Evolutionary conservation across 2,113 vertebrate species (phyloP), one percentile per base, ranked within the genome.

Genomic region (Hiodon alosoides): DNA sequence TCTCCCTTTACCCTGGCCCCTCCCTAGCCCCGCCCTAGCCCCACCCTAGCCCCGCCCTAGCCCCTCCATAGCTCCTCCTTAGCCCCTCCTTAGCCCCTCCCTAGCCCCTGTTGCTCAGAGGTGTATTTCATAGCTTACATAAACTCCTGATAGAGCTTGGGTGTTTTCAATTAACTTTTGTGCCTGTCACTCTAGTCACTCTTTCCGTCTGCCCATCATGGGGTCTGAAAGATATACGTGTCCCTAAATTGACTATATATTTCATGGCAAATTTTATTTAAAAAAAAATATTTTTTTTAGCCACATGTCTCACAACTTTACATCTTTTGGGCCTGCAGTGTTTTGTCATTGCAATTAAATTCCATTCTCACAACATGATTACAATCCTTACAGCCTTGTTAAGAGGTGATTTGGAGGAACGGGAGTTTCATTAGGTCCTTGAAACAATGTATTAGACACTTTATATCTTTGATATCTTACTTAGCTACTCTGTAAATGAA

Each of bases 61-160:
- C 31, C 31, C 31, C 31, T 31, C 2, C 2, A 31, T 31, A 31
- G 31, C 67, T 72, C 55, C 64, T 64, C 13, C 5, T 79, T 73
- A 81, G 31, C 75, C 77, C 55, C 64, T 64, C 13, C 5, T 79
- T 73, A 81, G 31, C 75, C 77, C 70, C 10, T 58, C 31, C 74
- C 61, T 5, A 67, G 9, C 52, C 4, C 46, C 46, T 59, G n/a
- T 47, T 8, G 7, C 54, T 68, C 46, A 0, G 3, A 67, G 13
- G 74, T 55, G 72, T 82, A 69, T 82, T 84, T 82, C 71, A 75
- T 60, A 77, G 69, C 60, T 69, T 75, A 79, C 67, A 79, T 79
- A 69, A 78, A 76, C 69, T 59, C 74, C 79, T 80, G 67, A 61
- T 53, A 64, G 77, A 74, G 83, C 70, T 69, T n/a, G 61, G 57